Evolutionary conservation across 2,797 vertebrate genomes (phyloP), one percentile per base, ranked within the genome.

Genomic region (Mycteria americana): DNA sequence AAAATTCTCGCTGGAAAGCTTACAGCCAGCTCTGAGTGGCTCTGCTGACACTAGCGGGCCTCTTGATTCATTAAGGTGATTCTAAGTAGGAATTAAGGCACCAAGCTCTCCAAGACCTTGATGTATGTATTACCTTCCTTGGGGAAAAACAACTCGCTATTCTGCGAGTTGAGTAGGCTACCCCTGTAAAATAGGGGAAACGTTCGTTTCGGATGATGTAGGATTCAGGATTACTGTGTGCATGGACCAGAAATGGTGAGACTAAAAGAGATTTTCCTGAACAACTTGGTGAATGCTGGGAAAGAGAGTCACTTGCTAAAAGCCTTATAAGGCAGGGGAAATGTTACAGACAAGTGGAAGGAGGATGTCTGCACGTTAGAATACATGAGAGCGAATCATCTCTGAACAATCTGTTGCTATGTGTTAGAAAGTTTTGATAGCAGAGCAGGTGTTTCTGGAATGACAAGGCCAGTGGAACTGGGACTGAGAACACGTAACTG

Each of bases 301-400:
- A 19, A 11, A 53, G 25, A 33, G 24, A 4, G 7, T 67, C 14
- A 5, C 28, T 77, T 43, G 22, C 1, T 13, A 21, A 59, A 63
- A 54, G 30, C 13, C 23, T 33, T 27, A 4, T 21, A 30, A 51
- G 35, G 33, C 37, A 54, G 31, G 23, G 51, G 31, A 53, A 22
- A 21, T 30, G 14, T 31, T 41, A 18, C 50, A 35, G 68, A 18
- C 21, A 11, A 30, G 18, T 31, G 73, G 25, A 37, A 43, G 50
- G 35, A 78, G 37, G 27, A n/a, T 43, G 10, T 35, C 37, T 48
- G 4, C 30, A 1, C 0, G 0, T 33, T 10, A 19, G 23, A 65
- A 13, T 10, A 27, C 2, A 0, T 11, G n/a, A 64, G 59, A 37
- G 23, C 10, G 12, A 9, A 9, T 45, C 11, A 31, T 84, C 39